phyloP scores from a whole-genome alignment of 2,797 vertebrate species.

The Malacoctenus gilli region DNA sequence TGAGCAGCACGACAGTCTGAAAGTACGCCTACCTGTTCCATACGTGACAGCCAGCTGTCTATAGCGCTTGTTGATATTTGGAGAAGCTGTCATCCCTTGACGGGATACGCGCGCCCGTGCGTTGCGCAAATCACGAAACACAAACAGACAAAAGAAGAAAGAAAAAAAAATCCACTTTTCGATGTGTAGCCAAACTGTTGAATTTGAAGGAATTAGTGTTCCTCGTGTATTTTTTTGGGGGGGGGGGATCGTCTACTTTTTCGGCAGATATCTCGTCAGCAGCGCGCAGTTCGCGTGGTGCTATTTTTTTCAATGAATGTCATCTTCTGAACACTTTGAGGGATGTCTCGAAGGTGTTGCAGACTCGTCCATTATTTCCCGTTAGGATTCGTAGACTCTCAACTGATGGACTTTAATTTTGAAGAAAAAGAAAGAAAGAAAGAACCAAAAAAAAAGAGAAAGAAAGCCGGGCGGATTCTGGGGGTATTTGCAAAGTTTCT shows the following conservation, averaged over 20 bases:
- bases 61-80: slow-evolving; percentile 57
- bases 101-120: slow-evolving; percentile 22
- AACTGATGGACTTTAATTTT: slow-evolving; percentile 42
- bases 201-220: not conserved
- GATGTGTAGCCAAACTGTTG: not conserved
- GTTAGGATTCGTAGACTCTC: not conserved
- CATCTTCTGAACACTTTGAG: slow-evolving; percentile 15
- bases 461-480: slow-evolving; percentile 32
- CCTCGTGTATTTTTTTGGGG: too few species aligned
- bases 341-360: slow-evolving; percentile 2
- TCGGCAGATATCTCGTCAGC: not conserved
- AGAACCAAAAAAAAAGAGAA: too few species aligned
- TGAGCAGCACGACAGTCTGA: slow-evolving; percentile 61
- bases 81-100: slow-evolving; percentile 61
- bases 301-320: not conserved
- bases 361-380: not conserved
- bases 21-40: slow-evolving; percentile 77
- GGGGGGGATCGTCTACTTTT: slow-evolving; percentile 5
- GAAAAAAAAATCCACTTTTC: slow-evolving; percentile 20
- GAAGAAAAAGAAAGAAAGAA: too few species aligned
- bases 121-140: slow-evolving; percentile 10
- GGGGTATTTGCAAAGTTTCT: slow-evolving; percentile 67
- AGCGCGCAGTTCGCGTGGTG: not conserved
- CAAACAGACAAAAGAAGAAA: not conserved
- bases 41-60: slow-evolving; percentile 74